Conservation (phyloP, 2,888 invertebrate species). For the Aporophyla nigra region DNA sequence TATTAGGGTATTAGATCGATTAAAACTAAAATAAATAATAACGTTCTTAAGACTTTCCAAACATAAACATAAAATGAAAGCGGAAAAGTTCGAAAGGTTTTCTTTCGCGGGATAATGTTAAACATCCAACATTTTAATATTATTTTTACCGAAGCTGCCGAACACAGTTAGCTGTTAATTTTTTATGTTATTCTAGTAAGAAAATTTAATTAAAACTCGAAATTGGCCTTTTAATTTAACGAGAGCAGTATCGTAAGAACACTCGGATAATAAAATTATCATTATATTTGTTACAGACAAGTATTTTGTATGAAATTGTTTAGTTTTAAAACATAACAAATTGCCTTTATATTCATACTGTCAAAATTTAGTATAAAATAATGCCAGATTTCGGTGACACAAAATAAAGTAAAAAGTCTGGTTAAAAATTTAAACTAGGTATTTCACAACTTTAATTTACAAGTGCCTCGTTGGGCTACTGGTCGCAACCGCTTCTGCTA, state of each 20-base stretch:
- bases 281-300: slow-evolving; percentile 69
- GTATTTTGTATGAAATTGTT: slow-evolving; percentile 25
- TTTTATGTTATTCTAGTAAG: slow-evolving; percentile 73
- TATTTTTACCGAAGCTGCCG: slow-evolving; percentile 63
- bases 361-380: neutral
- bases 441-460: no score
- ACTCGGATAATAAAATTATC: slow-evolving; percentile 75
- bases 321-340: slow-evolving; percentile 15
- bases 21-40: slow-evolving; percentile 17
- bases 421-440: neutral
- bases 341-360: slow-evolving; percentile 8
- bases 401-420: neutral
- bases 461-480: no score
- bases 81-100: slow-evolving; percentile 42
- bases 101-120: slow-evolving; percentile 34
- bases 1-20: no score
- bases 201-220: slow-evolving; percentile 83
- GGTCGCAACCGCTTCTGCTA: no score
- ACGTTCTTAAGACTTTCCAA: slow-evolving; percentile 30
- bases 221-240: slow-evolving; percentile 75
- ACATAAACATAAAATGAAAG: slow-evolving; percentile 48
- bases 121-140: slow-evolving; percentile 57
- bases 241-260: slow-evolving; percentile 73
- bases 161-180: slow-evolving; percentile 72
- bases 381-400: neutral